Percentiles rank a stretch among this genome's conserved stretches.
These are phyloP conservation scores for Apistogramma diplotaenia DNA, from an alignment of 2,113 vertebrate species.

Conservation along the genomic window DNA sequence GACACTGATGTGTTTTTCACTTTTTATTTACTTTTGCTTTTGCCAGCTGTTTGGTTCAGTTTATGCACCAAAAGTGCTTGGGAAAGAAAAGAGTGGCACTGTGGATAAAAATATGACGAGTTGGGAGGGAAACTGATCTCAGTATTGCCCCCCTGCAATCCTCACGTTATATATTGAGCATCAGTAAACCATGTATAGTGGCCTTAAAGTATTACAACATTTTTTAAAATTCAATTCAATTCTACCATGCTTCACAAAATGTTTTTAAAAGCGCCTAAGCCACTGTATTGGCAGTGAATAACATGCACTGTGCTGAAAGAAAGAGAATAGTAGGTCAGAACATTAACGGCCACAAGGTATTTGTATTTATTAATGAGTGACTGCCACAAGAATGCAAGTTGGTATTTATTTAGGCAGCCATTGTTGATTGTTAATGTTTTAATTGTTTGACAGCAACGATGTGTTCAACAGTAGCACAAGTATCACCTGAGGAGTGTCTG, in stretches of 20 bases:
- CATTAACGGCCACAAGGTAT: neutral
- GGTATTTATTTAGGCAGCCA: neutral
- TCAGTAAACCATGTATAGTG: neutral
- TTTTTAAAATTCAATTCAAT: no score
- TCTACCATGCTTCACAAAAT: neutral
- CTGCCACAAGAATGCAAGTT: neutral
- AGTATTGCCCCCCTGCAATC: no score
- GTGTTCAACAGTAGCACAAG: neutral
- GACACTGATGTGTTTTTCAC: no score
- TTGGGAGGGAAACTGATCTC: neutral
- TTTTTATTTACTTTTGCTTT: no score
- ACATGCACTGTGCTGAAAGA: fast-evolving
- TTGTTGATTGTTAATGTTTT: neutral
- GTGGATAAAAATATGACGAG: no score
- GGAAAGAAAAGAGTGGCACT: no score
- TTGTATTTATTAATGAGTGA: neutral
- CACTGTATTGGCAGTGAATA: no score
- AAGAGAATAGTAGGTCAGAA: neutral
- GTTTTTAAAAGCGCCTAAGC: neutral
- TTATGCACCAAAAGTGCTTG: no score
- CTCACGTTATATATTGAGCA: neutral
- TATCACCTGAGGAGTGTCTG: neutral
- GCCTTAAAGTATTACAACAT: neutral
- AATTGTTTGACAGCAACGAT: neutral
- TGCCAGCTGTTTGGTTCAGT: no score